Evolutionary conservation across 2,888 invertebrate species (phyloP), one percentile per base, ranked within the genome.

Genomic region (Thysanoteuthis rhombus): DNA sequence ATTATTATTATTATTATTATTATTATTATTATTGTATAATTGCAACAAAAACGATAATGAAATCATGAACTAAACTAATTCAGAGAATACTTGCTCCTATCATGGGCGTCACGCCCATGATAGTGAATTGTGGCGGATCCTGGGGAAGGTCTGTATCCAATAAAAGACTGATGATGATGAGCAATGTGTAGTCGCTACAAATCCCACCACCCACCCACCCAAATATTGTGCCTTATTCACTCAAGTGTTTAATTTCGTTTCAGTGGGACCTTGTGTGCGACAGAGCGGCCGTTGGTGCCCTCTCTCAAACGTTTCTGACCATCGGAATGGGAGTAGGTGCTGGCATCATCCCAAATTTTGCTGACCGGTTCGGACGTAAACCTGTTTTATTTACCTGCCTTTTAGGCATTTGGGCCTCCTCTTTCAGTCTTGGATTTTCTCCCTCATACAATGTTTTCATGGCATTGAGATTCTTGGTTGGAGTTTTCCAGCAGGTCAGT

Each of bases 221-320:
- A 47, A 25, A 25, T 39, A 16, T 90, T 42, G 28, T 92, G 16
- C 19, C 36, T 75, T 8, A 75, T 40, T 91, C 42, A 25, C 52
- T 25, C 52, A 22, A 25, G 52, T 25, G 25, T 52, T 52, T 22
- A 22, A 52, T 52, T 25, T 91, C 28, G 19, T 94, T 93, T n/a
- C 94, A 96, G 96, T 95, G 95, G 95, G 94, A 95, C 45, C 94
- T 96, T 91, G 96, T 96, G 0, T 96, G 96, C 93, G 95, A 95
- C n/a, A 94, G 95, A 40, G 94, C 95, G 39, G 95, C 95, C 90
- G 94, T 95, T 42, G 95, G 95, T 32, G 95, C 96, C 39, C 94
- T 96, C n/a, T 95, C 96, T 0, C 96, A 96, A 94, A 96, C 96
- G 0, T 93, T 96, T 58, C 95, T 96, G 89, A 94, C 95, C 39